These are phyloP conservation scores for Oryctolagus cuniculus DNA, from an alignment of 2,113 vertebrate species.

Conservation along the genomic window mOryCun1.1 NC_091445.1:2905501-2906000, in stretches of 20 bases:
- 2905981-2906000: slow-evolving; percentile 93
- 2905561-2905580: neutral
- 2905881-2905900: too few species aligned
- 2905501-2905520: too few species aligned
- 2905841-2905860: too few species aligned
- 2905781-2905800: neutral
- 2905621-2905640: too few species aligned
- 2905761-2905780: neutral
- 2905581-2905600: neutral
- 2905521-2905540: neutral
- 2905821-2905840: neutral
- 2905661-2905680: neutral
- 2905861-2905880: too few species aligned
- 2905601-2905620: neutral
- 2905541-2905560: neutral
- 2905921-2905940: slow-evolving; percentile 89
- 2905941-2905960: slow-evolving; percentile 95
- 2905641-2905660: too few species aligned
- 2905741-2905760: neutral
- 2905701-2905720: neutral
- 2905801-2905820: neutral
- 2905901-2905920: slow-evolving; percentile 33
- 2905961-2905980: slow-evolving; percentile 95
- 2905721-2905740: neutral
- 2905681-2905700: neutral